Evolutionary conservation across 1,140 invertebrate species (phyloP).

Genomic region (Orchestia grillus): DNA sequence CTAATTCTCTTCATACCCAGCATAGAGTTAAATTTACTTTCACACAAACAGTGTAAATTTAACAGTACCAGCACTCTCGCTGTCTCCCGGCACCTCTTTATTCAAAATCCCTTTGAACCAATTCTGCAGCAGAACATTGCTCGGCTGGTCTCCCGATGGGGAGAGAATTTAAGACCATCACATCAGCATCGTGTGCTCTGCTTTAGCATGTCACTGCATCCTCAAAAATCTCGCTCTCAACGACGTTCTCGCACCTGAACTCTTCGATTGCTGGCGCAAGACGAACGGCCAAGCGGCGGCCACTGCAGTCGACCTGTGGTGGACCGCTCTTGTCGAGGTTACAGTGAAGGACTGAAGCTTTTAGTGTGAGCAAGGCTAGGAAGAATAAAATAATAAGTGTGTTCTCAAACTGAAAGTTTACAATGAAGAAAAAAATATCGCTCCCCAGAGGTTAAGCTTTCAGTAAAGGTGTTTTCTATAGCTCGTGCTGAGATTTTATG

Average conservation of each 20-base stretch:
- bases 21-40: not conserved
- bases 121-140: not conserved
- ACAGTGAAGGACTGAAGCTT: not conserved
- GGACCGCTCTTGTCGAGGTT: not conserved
- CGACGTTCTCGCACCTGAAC: not conserved
- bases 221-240: not conserved
- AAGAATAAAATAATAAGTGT: not conserved
- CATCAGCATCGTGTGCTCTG: not conserved
- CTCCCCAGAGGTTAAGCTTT: not conserved
- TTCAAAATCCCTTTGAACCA: not conserved
- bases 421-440: not conserved
- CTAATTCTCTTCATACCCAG: not conserved
- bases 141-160: not conserved
- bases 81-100: not conserved
- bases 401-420: not conserved
- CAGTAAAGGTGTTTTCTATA: not conserved
- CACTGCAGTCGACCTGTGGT: not conserved
- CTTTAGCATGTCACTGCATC: not conserved
- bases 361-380: not conserved
- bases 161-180: not conserved
- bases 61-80: not conserved
- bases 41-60: not conserved
- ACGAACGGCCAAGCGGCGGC: not conserved
- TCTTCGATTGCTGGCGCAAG: not conserved
- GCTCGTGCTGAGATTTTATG: not conserved